Evolutionary conservation across 1,140 invertebrate species (phyloP).

Genomic region (Scaptomyza pallida): DNA sequence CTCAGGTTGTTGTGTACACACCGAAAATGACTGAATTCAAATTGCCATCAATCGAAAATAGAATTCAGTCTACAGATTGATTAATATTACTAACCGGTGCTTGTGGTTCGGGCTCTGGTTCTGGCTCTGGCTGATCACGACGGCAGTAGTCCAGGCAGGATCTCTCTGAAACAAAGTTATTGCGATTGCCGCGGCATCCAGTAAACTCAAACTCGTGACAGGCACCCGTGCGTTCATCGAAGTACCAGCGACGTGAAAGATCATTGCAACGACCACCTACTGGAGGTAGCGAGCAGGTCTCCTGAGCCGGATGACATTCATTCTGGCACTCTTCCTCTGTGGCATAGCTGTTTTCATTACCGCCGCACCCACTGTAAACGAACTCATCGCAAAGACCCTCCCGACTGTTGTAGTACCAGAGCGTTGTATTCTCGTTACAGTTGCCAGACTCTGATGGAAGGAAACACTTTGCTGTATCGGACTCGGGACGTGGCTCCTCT

Average conservation of each 20-base stretch:
- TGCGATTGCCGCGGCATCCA: constrained; percentile 90
- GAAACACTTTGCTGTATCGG: constrained; percentile 86
- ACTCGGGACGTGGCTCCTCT: constrained; percentile 28
- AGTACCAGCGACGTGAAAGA: constrained; percentile 89
- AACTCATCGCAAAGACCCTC: constrained; percentile 93
- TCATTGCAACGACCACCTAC: constrained; percentile 86
- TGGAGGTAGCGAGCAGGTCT: constrained; percentile 89
- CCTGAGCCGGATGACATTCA: constrained; percentile 89
- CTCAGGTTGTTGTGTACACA: constrained; percentile 87
- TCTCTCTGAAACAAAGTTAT: constrained; percentile 92
- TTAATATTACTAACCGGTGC: constrained; percentile 46
- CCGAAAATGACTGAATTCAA: constrained; percentile 59
- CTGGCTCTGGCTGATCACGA: constrained; percentile 41
- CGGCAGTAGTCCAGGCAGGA: constrained; percentile 93
- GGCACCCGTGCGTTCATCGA: constrained; percentile 87
- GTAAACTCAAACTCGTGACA: constrained; percentile 89
- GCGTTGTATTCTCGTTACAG: constrained; percentile 86
- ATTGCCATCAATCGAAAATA: too few relatives aligned
- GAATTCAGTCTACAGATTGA: not conserved
- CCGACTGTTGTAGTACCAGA: constrained; percentile 92
- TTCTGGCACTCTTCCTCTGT: constrained; percentile 90
- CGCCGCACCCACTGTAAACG: constrained; percentile 92
- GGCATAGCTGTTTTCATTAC: constrained; percentile 94
- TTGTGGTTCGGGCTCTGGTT: constrained; percentile 35
- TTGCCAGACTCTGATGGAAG: constrained; percentile 88